Evolutionary conservation across 2,888 invertebrate species (phyloP), one percentile per base, ranked within the genome.

Genomic region (Aromia moschata): DNA sequence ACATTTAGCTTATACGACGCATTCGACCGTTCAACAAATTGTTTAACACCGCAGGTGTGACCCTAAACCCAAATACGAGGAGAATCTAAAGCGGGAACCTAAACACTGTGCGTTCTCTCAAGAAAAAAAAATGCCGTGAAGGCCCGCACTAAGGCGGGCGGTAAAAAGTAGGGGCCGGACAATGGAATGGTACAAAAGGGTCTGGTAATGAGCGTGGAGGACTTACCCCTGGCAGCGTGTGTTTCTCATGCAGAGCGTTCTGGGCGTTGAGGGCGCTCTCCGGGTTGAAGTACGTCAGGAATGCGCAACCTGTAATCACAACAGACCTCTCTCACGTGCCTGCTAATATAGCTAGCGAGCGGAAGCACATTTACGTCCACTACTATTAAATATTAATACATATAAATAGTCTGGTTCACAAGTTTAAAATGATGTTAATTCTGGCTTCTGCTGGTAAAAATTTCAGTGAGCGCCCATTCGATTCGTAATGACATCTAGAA

Each of bases 161-260:
- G 18, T 41, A 57, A 43, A 57, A 49, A 58, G 18, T 20, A 45
- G 52, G n/a, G 44, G 43, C 20, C 36, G 4, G 16, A 58, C 16
- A 57, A 46, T 45, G 12, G 30, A 53, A 46, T 47, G 25, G 41
- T 55, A 40, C 18, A 47, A 55, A 55, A 51, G 55, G 59, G 58
- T 59, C 62, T 57, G 62, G 60, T 65, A 65, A 65, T 65, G 67
- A 62, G 55, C 43, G 52, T 57, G 47, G 54, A 61, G 37, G 64
- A 90, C 96, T 94, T 82, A 98, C 97, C 94, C 97, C 97, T 84
- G 96, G 95, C 85, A 98, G 87, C 81, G 96, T 96, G 86, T 96
- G 93, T 88, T 97, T 96, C 85, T 98, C 97, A 88, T 98, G 97
- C 80, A 97, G 90, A 80, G 93, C 90, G 82, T 91, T 87, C 85